Conservation (phyloP, 1,140 invertebrate genomes). For the Dendroctonus valens region DNA sequence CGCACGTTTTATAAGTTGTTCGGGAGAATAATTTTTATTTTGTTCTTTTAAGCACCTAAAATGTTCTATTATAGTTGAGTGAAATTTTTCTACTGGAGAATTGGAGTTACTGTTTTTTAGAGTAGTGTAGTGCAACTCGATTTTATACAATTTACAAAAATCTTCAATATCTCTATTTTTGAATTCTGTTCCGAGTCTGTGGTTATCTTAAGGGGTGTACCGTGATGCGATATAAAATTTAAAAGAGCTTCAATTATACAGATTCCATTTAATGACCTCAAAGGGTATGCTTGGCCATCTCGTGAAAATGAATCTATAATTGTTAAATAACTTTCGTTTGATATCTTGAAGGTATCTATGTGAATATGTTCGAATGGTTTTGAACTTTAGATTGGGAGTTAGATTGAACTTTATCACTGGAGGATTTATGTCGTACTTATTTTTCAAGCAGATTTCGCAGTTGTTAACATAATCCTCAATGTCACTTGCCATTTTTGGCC, state of each 20-base stretch:
- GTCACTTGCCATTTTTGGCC: too few relatives aligned
- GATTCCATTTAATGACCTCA: conserved; percentile 27
- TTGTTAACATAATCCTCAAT: too few relatives aligned
- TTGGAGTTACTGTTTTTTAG: conserved; percentile 34
- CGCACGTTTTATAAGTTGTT: conserved; percentile 21
- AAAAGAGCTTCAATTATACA: conserved; percentile 28
- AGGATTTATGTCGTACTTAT: too few relatives aligned
- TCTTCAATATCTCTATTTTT: too few relatives aligned
- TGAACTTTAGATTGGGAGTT: too few relatives aligned
- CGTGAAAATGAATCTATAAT: conserved; percentile 45
- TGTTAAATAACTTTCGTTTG: conserved; percentile 37
- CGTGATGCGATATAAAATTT: conserved; percentile 30
- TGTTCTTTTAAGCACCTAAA: conserved; percentile 29
- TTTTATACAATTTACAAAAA: conserved; percentile 21
- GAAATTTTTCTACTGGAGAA: conserved; percentile 33
- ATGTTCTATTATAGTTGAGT: conserved; percentile 40
- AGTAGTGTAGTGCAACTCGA: conserved; percentile 4
- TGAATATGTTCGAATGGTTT: conserved; percentile 44
- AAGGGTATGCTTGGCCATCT: conserved; percentile 40
- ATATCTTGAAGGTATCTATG: conserved; percentile 40
- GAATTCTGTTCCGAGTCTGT: conserved; percentile 33
- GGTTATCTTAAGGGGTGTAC: conserved; percentile 33
- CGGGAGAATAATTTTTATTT: conserved; percentile 17
- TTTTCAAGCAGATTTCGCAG: too few relatives aligned
- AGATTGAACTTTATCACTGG: too few relatives aligned